Base-by-base conservation (phyloP, 2,113 vertebrate species). In the Etheostoma spectabile region DNA sequence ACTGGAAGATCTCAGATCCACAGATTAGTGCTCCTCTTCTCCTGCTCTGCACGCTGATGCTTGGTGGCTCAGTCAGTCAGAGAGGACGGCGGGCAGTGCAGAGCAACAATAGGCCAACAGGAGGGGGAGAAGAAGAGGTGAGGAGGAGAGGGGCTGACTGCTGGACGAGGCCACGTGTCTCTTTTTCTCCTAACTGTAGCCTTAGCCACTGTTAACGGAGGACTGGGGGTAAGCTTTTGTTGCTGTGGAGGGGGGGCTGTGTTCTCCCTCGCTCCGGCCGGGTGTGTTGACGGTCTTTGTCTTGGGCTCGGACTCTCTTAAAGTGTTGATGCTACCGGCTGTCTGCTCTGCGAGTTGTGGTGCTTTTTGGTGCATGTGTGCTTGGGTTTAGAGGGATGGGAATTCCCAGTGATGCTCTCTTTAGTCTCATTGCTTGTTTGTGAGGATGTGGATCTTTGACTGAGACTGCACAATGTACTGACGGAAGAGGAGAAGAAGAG, bases 191-290 rank as follows among this genome's bases (percentile, higher is more conserved):
- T 67, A 84, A 86, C 89, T 79, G 72, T 51, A 89, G 83, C 86
- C 65, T 76, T 77, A 84, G 91, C 82, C 45, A 77, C 82, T 86
- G 86, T 84, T 88, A 77, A 92, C 89, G 92, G 82, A 92, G 88
- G 92, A 92, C 83, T 81, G 77, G 88, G 89, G 94, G 94, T 94
- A 92, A 93, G 94, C 90, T 88, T 91, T 92, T 95, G 91, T 94
- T 94, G 90, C 83, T 87, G 49, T 82, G 81, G 74, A 14, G 66
- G 85, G 79, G 79, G 90, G 83, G 83, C 74, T 85, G 82, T 38
- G 72, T 15, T 53, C 73, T 77, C 68, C 68, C 67, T 65, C 80
- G 77, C 57, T 80, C 19, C 15, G 42, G 66, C 19, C 12, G 48
- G 62, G 67, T 33, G 27, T 42, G 15, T 56, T 64, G n/a, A 4